Conservation (phyloP, 2,113 vertebrate genomes). For the Philantomba maxwellii region DNA sequence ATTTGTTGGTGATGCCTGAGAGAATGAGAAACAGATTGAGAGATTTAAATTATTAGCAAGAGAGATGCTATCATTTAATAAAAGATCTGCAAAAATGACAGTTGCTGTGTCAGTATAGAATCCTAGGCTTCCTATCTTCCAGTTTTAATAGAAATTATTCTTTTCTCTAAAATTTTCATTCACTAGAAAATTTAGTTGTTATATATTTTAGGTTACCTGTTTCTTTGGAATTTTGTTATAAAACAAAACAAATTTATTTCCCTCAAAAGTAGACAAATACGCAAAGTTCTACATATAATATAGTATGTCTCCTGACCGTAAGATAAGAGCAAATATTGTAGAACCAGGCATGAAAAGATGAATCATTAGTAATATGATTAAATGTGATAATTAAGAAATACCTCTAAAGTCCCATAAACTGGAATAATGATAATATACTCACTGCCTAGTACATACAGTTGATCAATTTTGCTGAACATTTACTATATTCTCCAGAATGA, state of each 20-base stretch:
- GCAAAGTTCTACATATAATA: not conserved
- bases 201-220: not conserved
- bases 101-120: not conserved
- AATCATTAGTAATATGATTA: not conserved
- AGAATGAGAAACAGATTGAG: not conserved
- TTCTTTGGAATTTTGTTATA: not conserved
- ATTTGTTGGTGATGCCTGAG: not conserved
- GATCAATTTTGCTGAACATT: not conserved
- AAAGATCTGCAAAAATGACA: not conserved
- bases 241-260: not conserved
- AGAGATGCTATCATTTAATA: not conserved
- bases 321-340: not conserved
- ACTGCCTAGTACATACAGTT: not conserved
- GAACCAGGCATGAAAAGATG: not conserved
- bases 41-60: not conserved
- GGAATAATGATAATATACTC: not conserved
- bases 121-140: not conserved
- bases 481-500: not conserved
- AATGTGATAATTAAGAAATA: not conserved
- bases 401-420: not conserved
- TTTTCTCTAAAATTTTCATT: not conserved
- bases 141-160: not conserved
- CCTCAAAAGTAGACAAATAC: not conserved
- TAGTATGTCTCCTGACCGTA: not conserved
- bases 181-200: not conserved